phyloP scores from a whole-genome alignment of 2,797 vertebrate species.

The Gorsachius magnificus region DNA sequence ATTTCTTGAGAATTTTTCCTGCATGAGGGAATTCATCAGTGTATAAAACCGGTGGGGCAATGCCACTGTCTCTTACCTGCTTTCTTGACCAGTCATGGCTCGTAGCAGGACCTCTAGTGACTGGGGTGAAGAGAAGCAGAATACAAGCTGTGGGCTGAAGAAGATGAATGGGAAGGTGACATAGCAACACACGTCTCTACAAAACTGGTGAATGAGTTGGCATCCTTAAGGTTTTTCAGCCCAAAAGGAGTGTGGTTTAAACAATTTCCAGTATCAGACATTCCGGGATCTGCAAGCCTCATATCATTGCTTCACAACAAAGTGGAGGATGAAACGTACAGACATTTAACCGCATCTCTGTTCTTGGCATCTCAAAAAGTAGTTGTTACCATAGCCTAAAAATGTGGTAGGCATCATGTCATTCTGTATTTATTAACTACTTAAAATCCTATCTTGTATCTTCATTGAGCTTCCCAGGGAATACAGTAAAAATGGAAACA shows the following conservation, averaged over 20 bases:
- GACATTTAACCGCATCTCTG: not conserved
- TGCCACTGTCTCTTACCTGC: not conserved
- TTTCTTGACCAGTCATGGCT: not conserved
- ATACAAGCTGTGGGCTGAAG: not conserved
- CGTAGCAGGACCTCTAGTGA: accelerated
- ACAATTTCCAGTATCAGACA: not conserved
- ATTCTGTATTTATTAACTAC: not conserved
- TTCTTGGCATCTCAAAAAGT: not conserved
- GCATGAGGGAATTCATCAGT: not conserved
- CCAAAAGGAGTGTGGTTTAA: not conserved
- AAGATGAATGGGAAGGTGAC: not conserved
- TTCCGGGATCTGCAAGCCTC: not conserved
- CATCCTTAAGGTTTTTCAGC: not conserved
- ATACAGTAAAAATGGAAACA: not conserved
- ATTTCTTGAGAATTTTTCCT: not conserved
- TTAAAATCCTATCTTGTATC: not conserved
- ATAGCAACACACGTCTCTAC: not conserved
- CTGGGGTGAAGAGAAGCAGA: not conserved
- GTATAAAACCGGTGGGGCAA: not conserved
- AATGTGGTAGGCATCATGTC: not conserved
- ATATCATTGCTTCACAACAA: not conserved
- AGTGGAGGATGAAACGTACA: not conserved
- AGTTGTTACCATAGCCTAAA: not conserved
- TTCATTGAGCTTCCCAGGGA: not conserved
- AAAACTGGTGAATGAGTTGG: not conserved